Percentiles rank a stretch among this genome's conserved stretches.
Conservation (phyloP, 2,797 vertebrate species). For the Tenualosa thibaudeaui region DNA sequence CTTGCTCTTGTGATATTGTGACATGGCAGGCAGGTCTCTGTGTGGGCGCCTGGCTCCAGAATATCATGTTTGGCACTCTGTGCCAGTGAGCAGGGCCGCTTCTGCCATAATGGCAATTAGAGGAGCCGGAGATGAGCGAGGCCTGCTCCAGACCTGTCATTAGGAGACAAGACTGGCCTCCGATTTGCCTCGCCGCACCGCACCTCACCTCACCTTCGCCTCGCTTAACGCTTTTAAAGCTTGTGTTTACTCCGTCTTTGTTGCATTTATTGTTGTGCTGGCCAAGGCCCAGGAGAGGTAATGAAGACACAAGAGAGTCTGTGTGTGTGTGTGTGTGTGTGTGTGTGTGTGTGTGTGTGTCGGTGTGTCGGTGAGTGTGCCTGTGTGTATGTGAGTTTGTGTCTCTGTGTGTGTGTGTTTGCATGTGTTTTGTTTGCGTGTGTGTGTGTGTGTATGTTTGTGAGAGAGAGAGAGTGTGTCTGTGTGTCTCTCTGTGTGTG, state of each 20-base stretch:
- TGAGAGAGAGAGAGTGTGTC: neutral
- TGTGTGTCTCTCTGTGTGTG: neutral
- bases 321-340: constrained; percentile 8
- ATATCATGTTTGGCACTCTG: neutral
- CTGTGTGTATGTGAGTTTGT: neutral
- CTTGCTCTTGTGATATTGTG: neutral
- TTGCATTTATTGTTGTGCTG: constrained; percentile 34
- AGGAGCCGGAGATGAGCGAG: constrained; percentile 13
- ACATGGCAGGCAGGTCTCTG: neutral
- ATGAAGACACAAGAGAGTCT: neutral
- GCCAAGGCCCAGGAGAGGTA: constrained; percentile 29
- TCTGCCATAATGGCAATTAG: constrained; percentile 32
- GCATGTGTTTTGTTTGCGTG: too few species aligned
- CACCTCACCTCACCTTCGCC: too few species aligned
- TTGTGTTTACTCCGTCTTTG: constrained; percentile 37
- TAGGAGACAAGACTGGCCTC: neutral
- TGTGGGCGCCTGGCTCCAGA: neutral
- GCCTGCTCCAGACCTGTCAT: constrained; percentile 28
- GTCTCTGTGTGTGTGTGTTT: neutral
- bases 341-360: constrained; percentile 20
- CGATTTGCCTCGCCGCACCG: too few species aligned
- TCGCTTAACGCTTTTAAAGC: neutral
- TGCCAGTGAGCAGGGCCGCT: neutral
- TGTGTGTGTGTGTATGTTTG: too few species aligned
- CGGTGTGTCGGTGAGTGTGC: constrained; percentile 8